These are phyloP conservation scores for Trissonchulus sp. DNA, from an alignment of 2,888 invertebrate species.

Conservation along the genomic window DNA sequence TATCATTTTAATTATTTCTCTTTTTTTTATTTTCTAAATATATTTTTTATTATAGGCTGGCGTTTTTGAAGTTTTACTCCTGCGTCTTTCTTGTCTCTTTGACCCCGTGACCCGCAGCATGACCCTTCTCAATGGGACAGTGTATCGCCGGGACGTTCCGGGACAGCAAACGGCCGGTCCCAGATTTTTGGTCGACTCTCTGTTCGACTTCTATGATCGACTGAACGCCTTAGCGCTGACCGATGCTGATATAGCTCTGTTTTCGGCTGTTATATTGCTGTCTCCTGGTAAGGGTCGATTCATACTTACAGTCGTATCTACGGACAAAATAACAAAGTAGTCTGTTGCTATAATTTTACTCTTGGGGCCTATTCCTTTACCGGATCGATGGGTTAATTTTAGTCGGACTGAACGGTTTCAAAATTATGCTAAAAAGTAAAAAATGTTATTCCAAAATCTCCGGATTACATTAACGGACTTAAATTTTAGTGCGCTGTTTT, in stretches of 20 bases:
- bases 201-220: conserved; percentile 50
- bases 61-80: conserved; percentile 35
- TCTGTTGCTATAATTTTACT: too few species aligned
- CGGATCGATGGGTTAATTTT: too few species aligned
- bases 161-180: conserved; percentile 7
- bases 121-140: conserved; percentile 30
- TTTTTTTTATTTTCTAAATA: conserved; percentile 7
- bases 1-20: too few species aligned
- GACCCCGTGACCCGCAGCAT: conserved; percentile 27
- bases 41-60: conserved; percentile 32
- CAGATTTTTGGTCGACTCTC: conserved; percentile 32
- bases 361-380: too few species aligned
- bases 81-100: conserved; percentile 33
- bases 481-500: too few species aligned
- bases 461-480: too few species aligned
- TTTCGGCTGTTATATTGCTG: conserved; percentile 51
- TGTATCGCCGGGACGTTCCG: conserved; percentile 26
- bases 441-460: too few species aligned
- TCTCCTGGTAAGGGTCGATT: conserved; percentile 49
- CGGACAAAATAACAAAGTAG: too few species aligned
- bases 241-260: conserved; percentile 51
- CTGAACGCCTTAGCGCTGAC: conserved; percentile 48
- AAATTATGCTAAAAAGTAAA: too few species aligned
- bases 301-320: too few species aligned
- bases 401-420: too few species aligned